Evolutionary conservation across 1,140 invertebrate species (phyloP), one percentile per base, ranked within the genome.

Genomic region (Galleria mellonella): DNA sequence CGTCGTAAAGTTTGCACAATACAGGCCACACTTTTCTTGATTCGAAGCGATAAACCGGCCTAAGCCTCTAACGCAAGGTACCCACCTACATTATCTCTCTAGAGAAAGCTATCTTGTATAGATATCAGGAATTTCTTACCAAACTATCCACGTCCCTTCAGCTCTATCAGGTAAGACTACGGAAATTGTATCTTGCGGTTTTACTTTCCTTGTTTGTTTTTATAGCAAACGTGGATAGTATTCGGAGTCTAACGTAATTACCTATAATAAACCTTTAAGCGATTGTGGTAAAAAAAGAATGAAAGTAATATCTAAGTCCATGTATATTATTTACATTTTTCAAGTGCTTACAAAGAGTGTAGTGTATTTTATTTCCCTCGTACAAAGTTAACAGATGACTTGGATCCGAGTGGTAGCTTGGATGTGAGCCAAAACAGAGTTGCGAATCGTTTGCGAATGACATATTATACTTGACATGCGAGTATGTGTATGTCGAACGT

Each of bases 361-460:
- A 36, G 37, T 47, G 40, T 40, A 57, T 52, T 55, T 57, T 56
- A 56, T 51, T 62, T 64, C 47, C 53, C 53, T 59, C 54, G 61
- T 69, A 72, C 76, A 72, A 78, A 79, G 62, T 78, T 75, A 72
- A 73, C 65, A 73, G 50, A 77, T 72, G 67, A 68, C 72, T 75
- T 70, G 62, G 51, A 71, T 56, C 59, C 64, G 55, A 78, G 74
- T 72, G 62, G 57, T 70, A 60, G 52, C 53, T 76, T 79, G 77
- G 77, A 68, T 47, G 6, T 31, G 47, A 55, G 74, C 77, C 77
- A 82, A 72, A 59, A 62, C 56, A 53, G 46, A 50, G 60, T 61
- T 57, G 56, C 47, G 65, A 70, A 70, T 72, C 65, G 68, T 68
- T 82, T 65, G 60, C 67, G 66, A 75, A 73, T 72, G 63, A 72